Evolutionary conservation across 2,888 invertebrate genomes (phyloP), one percentile per base, ranked within the genome.

Genomic region (Lingula anatina): DNA sequence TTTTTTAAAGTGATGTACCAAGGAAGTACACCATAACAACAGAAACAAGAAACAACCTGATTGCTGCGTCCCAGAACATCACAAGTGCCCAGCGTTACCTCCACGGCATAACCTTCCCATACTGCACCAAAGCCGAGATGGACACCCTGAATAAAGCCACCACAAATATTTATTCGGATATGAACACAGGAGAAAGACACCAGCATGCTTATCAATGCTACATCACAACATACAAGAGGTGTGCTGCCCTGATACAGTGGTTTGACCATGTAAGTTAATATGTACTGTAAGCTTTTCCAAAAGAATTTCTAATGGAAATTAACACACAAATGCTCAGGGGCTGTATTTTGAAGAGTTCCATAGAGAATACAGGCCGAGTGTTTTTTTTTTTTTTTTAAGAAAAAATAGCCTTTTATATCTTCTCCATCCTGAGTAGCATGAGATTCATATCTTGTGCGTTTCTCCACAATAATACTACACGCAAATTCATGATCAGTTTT

Each of bases 31-130:
- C 73, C 41, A 68, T 78, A 20, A 80, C 80, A 1, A 81, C 81
- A 2, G 80, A 81, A 61, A 74, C 78, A 0, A 61, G 82, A 23
- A 81, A 81, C 66, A 81, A 81, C 64, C 68, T 81, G 44, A 73
- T 81, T 5, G 81, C 81, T 1, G 80, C 81, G 2, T 71, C 71
- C n/a, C 81, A 81, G 60, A 81, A 82, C 60, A 71, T 82, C 9
- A 70, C 73, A 49, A 78, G 74, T 12, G 79, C 80, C 35, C 78
- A 81, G 51, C 62, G 74, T 24, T 81, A 81, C 57, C 66, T 81
- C 37, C 68, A 71, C 31, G 78, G 77, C 52, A 79, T 82, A n/a
- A 62, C 74, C 42, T 81, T 82, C 59, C 81, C 81, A 1, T 82
- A 82, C 61, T 81, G 79, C 47, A 50, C 51, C 26, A 77, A 73